A percentile compares a stretch with the other conserved stretches of the same genome.
These are phyloP conservation scores for Dynastes maya DNA, from an alignment of 2,888 invertebrate species.

Conservation along the genomic window DNA sequence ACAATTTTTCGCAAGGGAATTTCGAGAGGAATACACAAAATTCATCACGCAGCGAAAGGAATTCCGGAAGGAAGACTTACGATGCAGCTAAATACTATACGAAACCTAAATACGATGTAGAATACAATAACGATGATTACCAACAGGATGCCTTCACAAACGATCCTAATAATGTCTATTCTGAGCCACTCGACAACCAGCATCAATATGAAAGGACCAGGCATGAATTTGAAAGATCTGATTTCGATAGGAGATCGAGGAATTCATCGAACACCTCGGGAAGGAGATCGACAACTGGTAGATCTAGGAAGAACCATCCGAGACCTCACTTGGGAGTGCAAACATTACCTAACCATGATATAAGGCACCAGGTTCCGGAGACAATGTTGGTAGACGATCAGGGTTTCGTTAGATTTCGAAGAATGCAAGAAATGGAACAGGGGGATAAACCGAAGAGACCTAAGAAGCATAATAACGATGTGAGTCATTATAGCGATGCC, in stretches of 20 bases:
- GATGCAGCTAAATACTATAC: constrained; percentile 67
- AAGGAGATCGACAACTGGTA: constrained; percentile 66
- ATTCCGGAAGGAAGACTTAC: constrained; percentile 64
- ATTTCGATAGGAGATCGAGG: constrained; percentile 69
- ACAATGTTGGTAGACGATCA: constrained; percentile 93
- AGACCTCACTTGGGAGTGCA: constrained; percentile 72
- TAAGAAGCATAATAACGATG: constrained; percentile 63
- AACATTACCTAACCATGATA: constrained; percentile 74
- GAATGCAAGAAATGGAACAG: constrained; percentile 65
- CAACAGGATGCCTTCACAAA: constrained; percentile 67
- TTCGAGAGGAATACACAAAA: constrained; percentile 57
- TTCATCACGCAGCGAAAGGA: constrained; percentile 63
- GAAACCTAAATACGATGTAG: constrained; percentile 67
- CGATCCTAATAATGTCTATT: constrained; percentile 72
- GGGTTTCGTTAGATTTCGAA: constrained; percentile 89
- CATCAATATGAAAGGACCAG: constrained; percentile 68
- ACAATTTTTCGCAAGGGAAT: constrained; percentile 50
- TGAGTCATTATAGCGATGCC: constrained; percentile 68
- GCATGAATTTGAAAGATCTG: constrained; percentile 77
- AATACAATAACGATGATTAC: constrained; percentile 66
- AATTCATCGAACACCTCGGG: constrained; percentile 69
- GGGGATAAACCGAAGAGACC: constrained; percentile 63
- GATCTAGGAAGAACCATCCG: constrained; percentile 71
- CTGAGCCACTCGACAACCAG: constrained; percentile 67
- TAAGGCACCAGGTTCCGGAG: constrained; percentile 73